Conservation (phyloP, 2,888 invertebrate species). For the Thereva unica region DNA sequence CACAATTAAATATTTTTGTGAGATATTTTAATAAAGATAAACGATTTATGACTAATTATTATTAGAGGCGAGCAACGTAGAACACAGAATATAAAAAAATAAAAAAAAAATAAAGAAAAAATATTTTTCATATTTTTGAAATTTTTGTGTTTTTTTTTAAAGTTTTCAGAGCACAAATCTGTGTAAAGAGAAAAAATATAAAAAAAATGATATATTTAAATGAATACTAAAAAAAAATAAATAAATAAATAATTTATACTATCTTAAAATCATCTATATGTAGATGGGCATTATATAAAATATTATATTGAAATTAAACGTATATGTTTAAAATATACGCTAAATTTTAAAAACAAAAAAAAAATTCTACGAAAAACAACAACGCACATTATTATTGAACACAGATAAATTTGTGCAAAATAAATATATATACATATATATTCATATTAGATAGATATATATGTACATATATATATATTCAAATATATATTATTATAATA, state of each 20-base stretch:
- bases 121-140: slow-evolving; percentile 17
- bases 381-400: slow-evolving; percentile 39
- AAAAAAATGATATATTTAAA: slow-evolving; percentile 23
- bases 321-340: slow-evolving; percentile 50
- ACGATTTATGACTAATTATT: slow-evolving; percentile 24
- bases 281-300: slow-evolving; percentile 47
- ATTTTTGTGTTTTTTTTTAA: slow-evolving; percentile 25
- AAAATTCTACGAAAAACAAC: slow-evolving; percentile 26
- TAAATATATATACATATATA: neutral
- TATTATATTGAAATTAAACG: slow-evolving; percentile 46
- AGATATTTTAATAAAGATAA: slow-evolving; percentile 20
- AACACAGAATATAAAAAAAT: neutral
- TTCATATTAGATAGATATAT: neutral
- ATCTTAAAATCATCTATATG: slow-evolving; percentile 49
- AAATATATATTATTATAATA: neutral
- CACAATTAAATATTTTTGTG: slow-evolving; percentile 39
- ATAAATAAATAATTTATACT: slow-evolving; percentile 14
- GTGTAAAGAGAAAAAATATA: slow-evolving; percentile 27
- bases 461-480: neutral
- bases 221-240: slow-evolving; percentile 22
- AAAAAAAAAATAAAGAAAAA: no score
- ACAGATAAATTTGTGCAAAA: neutral
- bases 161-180: slow-evolving; percentile 17
- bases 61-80: slow-evolving; percentile 19
- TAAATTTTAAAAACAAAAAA: slow-evolving; percentile 39